phyloP scores from a whole-genome alignment of 2,113 vertebrate genomes.

The Silurus asotus region DNA sequence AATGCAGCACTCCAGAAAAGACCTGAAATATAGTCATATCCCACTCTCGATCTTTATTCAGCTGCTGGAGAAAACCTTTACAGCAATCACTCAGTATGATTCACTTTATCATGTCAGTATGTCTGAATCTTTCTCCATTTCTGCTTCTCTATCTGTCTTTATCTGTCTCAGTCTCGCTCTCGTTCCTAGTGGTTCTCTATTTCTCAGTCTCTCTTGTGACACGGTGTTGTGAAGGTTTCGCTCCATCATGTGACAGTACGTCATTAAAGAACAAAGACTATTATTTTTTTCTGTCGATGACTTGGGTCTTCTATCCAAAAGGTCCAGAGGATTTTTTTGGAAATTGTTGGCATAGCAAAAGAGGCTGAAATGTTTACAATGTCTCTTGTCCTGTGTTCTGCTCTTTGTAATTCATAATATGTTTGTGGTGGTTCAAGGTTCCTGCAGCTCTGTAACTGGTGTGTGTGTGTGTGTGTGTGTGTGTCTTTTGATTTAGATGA shows the following conservation, averaged over 20 bases:
- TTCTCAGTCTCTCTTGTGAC: neutral
- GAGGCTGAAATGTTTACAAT: neutral
- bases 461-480: constrained; percentile 24
- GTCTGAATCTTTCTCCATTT: neutral
- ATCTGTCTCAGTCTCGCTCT: constrained; percentile 7
- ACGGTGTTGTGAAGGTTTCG: constrained; percentile 11
- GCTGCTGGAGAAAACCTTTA: constrained; percentile 5
- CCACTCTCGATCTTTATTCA: neutral
- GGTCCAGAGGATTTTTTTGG: neutral
- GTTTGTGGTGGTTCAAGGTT: neutral
- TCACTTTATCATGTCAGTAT: neutral
- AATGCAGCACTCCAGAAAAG: neutral
- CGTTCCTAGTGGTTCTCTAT: neutral
- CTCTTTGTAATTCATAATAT: neutral
- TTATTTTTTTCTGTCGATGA: constrained; percentile 55
- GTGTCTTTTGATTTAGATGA: constrained; percentile 53
- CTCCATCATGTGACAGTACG: constrained; percentile 42
- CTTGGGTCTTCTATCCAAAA: constrained; percentile 36
- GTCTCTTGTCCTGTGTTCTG: neutral
- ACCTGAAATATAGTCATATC: neutral
- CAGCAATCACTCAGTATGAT: constrained; percentile 5
- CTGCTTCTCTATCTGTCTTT: neutral
- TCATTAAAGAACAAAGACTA: constrained; percentile 45
- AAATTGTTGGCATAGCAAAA: neutral
- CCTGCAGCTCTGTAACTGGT: constrained; percentile 15